Evolutionary conservation across 2,888 invertebrate species (phyloP).

Genomic region (Linnaemya tessellans): DNA sequence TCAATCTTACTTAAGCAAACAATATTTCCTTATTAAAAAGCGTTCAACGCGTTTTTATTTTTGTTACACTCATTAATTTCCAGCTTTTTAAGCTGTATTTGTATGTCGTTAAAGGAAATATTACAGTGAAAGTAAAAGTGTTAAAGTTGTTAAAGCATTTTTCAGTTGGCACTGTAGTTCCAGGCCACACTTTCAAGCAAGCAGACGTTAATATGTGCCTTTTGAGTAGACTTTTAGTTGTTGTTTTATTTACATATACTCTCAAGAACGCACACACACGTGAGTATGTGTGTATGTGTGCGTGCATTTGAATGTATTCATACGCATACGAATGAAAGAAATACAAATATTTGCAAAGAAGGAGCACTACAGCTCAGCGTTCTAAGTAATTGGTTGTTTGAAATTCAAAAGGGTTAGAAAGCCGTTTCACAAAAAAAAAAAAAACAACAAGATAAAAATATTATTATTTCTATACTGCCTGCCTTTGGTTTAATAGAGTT

Average conservation of each 20-base stretch:
- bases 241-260: not conserved
- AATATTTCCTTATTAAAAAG: too few species aligned
- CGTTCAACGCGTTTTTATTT: too few species aligned
- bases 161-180: not conserved
- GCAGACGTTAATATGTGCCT: conserved; percentile 18
- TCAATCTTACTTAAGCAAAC: too few species aligned
- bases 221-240: conserved; percentile 16
- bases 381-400: conserved; percentile 47
- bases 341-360: conserved; percentile 36
- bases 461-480: conserved; percentile 50
- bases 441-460: not conserved
- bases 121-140: not conserved
- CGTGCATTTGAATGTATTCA: not conserved
- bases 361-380: not conserved
- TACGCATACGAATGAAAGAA: conserved; percentile 17
- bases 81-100: not conserved
- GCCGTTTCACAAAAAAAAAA: not conserved
- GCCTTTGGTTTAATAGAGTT: conserved; percentile 56
- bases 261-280: not conserved
- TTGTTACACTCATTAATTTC: too few species aligned
- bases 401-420: conserved; percentile 48
- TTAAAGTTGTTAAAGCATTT: not conserved
- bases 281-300: not conserved
- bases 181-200: not conserved
- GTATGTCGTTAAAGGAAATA: not conserved